phyloP scores from a whole-genome alignment of 2,888 invertebrate genomes.

The Muscina levida region DNA sequence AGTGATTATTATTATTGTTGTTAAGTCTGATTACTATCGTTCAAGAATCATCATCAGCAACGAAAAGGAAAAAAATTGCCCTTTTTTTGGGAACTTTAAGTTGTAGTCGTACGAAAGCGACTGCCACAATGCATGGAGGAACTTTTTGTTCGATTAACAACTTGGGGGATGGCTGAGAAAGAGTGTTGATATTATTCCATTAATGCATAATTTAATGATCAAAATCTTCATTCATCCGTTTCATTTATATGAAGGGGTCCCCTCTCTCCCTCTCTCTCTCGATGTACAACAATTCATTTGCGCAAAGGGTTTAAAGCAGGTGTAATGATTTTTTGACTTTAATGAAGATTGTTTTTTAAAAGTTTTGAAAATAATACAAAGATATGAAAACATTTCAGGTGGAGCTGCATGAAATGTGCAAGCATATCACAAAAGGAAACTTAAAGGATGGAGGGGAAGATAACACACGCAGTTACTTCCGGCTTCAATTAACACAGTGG shows the following conservation, averaged over 20 bases:
- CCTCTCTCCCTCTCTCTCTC: no score
- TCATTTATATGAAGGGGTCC: background rate
- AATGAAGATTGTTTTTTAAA: conserved; percentile 32
- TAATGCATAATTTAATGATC: conserved; percentile 63
- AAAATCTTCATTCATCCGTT: conserved; percentile 49
- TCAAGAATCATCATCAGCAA: conserved; percentile 47
- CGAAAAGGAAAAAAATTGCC: conserved; percentile 43
- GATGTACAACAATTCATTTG: no score
- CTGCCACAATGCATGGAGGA: background rate
- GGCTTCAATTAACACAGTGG: conserved; percentile 61
- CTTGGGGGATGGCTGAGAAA: conserved; percentile 56
- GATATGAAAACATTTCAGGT: no score
- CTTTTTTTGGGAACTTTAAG: conserved; percentile 36
- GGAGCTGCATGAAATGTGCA: background rate
- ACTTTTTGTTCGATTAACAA: no score
- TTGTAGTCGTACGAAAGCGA: no score
- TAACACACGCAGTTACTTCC: conserved; percentile 61
- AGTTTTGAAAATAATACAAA: conserved; percentile 44
- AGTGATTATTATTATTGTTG: conserved; percentile 21
- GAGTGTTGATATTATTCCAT: conserved; percentile 63
- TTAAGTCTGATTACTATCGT: conserved; percentile 54
- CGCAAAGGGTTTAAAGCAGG: conserved; percentile 46
- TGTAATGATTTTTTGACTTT: conserved; percentile 61
- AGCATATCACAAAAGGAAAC: background rate
- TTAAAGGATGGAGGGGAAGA: conserved; percentile 31